Percentiles rank a stretch among this genome's conserved stretches.
Evolutionary conservation across 2,113 vertebrate genomes (phyloP).

Genomic region (Xiphophorus couchianus): DNA sequence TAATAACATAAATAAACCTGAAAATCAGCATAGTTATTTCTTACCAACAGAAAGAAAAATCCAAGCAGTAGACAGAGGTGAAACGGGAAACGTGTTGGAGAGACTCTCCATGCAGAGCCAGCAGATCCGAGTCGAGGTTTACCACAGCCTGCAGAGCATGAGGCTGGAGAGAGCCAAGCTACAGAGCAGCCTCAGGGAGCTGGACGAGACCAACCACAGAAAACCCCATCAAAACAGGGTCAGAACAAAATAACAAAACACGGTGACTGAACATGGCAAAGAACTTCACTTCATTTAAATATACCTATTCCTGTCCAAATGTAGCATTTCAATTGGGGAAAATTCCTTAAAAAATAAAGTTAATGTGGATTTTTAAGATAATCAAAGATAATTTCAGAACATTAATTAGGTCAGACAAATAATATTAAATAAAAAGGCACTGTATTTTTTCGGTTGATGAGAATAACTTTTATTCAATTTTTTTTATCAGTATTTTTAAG

Average conservation of each 20-base stretch:
- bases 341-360: too few relatives aligned
- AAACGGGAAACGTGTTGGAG: slow-evolving; percentile 54
- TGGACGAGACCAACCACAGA: slow-evolving; percentile 10
- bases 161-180: slow-evolving; percentile 81
- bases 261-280: too few relatives aligned
- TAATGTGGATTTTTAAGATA: too few relatives aligned
- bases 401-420: too few relatives aligned
- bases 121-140: slow-evolving; percentile 79
- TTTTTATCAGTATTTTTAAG: neutral
- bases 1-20: neutral
- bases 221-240: slow-evolving; percentile 29
- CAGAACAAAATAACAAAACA: neutral
- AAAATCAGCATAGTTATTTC: slow-evolving; percentile 1
- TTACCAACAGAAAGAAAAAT: slow-evolving; percentile 44
- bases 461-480: too few relatives aligned
- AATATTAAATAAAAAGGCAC: too few relatives aligned
- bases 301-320: too few relatives aligned
- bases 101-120: slow-evolving; percentile 83
- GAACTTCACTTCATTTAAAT: too few relatives aligned
- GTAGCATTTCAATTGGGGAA: too few relatives aligned
- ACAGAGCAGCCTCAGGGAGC: slow-evolving; percentile 73
- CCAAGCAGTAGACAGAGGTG: slow-evolving; percentile 12
- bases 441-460: too few relatives aligned
- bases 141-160: slow-evolving; percentile 85
- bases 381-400: too few relatives aligned